Conservation (phyloP, 2,888 invertebrate genomes). For the Stenichneumon culpator region DNA sequence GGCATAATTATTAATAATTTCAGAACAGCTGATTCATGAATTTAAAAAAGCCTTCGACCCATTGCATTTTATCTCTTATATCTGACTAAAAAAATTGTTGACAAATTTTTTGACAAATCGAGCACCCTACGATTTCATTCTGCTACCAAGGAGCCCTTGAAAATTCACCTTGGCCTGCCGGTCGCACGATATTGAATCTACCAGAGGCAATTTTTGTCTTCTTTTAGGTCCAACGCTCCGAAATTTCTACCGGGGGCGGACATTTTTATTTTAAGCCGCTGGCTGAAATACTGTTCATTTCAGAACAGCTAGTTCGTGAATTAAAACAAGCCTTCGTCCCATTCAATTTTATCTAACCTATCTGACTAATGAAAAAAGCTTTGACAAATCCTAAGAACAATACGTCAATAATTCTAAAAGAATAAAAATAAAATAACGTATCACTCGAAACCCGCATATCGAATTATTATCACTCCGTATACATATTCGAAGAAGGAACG, state of each 20-base stretch:
- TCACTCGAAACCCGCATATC: neutral
- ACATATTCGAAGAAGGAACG: neutral
- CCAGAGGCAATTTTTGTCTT: neutral
- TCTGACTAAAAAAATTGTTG: too few relatives aligned
- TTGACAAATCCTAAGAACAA: neutral
- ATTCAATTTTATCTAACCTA: neutral
- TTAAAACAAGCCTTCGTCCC: neutral
- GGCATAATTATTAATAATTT: neutral
- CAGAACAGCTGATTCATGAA: too few relatives aligned
- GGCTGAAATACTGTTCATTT: neutral
- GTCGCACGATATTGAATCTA: neutral
- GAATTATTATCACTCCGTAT: conserved; percentile 24
- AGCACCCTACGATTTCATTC: conserved; percentile 40
- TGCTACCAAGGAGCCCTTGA: neutral
- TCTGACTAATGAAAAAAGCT: neutral
- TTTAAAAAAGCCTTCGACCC: too few relatives aligned
- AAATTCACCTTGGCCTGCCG: conserved; percentile 41
- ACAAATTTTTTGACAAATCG: too few relatives aligned
- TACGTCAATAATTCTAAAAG: neutral
- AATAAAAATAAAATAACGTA: neutral
- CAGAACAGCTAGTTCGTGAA: neutral
- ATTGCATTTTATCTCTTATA: too few relatives aligned
- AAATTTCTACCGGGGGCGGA: neutral
- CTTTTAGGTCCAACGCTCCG: neutral
- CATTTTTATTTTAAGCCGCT: neutral